phyloP scores from a whole-genome alignment of 2,113 vertebrate species.

The Pelvicachromis taeniatus region DNA sequence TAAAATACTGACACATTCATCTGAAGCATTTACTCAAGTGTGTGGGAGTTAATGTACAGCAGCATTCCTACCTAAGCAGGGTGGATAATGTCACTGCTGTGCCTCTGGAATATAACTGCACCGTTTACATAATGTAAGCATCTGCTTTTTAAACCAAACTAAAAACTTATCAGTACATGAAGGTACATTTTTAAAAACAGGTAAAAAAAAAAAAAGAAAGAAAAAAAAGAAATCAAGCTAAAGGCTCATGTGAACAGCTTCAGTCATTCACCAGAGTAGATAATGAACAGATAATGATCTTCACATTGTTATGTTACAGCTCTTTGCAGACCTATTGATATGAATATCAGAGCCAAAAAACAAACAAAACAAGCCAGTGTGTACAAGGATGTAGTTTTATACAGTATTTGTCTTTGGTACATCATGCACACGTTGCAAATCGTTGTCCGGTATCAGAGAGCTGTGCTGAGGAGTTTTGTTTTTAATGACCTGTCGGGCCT shows the following conservation, averaged over 20 bases:
- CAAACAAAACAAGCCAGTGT: background rate
- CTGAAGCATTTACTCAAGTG: background rate
- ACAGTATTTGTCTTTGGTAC: background rate
- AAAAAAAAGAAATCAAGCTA: background rate
- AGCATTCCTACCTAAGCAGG: background rate
- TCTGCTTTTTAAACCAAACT: background rate
- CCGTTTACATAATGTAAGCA: background rate
- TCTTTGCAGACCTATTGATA: background rate
- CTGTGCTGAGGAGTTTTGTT: background rate
- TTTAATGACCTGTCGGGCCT: slow-evolving; percentile 57
- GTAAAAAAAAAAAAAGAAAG: background rate
- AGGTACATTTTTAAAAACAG: background rate
- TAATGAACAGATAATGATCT: background rate
- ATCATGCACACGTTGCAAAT: background rate
- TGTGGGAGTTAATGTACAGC: background rate
- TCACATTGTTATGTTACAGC: background rate
- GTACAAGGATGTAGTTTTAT: background rate
- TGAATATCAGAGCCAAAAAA: background rate
- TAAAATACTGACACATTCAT: background rate
- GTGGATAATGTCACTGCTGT: background rate
- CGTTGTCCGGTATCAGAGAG: background rate
- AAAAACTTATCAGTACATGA: background rate
- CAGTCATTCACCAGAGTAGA: background rate
- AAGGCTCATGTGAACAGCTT: background rate
- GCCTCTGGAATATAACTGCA: background rate